Evolutionary conservation across 2,113 vertebrate species (phyloP), one percentile per base, ranked within the genome.

Genomic region (Buteo buteo): DNA sequence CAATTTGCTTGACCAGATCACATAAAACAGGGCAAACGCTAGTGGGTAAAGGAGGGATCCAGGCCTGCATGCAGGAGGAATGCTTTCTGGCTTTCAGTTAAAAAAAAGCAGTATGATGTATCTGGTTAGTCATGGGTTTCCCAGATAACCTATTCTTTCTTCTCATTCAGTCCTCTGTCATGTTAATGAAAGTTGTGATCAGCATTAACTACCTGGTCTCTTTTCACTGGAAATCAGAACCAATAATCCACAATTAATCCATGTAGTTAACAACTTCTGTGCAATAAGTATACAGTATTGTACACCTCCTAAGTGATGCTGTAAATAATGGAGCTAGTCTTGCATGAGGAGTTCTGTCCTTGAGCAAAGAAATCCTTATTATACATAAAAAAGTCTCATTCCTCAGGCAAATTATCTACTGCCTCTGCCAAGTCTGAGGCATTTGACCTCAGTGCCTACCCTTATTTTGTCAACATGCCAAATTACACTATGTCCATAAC

Each of bases 211-310:
- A 65, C 26, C 13, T 47, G n/a, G 1, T 47, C 4, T 38, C 66
- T 54, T 79, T 50, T 16, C 26, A 42, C 6, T 59, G 22, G 26
- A 71, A 69, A n/a, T 61, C 24, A 32, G 69, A 91, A 26, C 3
- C 6, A 29, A 5, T 42, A 47, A 66, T 44, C 28, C 69, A 77
- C 15, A 70, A 65, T 58, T 34, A 73, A 81, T 8, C 16, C 40
- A 31, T 25, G 20, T 20, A 44, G 12, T 38, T 85, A 59, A 38
- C 2, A 71, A 36, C 6, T 28, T 9, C 13, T 42, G 4, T 50
- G n/a, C 13, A 25, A 5, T 45, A 52, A 57, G 2, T 14, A 49
- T 2, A n/a, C 0, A 5, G 9, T 34, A 34, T 25, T 77, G 20
- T 24, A 69, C 20, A 61, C 20, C 8, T 88, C 24, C 19, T 40